phyloP scores from a whole-genome alignment of 2,888 invertebrate species.

The Allophyes oxyacanthae region DNA sequence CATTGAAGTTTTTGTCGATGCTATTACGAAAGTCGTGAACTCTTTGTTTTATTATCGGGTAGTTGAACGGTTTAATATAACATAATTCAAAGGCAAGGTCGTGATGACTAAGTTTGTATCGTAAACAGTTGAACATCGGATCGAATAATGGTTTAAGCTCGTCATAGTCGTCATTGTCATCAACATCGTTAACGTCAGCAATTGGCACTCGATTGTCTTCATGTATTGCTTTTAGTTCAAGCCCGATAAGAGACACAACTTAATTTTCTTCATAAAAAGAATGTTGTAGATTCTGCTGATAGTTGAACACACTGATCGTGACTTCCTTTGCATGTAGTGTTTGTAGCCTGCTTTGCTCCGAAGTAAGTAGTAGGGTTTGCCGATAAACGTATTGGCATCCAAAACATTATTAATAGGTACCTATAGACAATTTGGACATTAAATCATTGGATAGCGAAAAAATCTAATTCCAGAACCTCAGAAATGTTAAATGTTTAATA shows the following conservation, averaged over 20 bases:
- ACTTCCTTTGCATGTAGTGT: too few relatives aligned
- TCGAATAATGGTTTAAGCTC: slow-evolving; percentile 24
- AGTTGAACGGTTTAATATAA: slow-evolving; percentile 26
- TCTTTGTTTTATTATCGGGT: slow-evolving; percentile 48
- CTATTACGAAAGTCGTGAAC: slow-evolving; percentile 64
- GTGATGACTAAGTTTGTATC: slow-evolving; percentile 32
- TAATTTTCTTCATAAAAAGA: too few relatives aligned
- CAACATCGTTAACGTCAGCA: slow-evolving; percentile 22
- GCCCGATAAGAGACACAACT: not conserved
- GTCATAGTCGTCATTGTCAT: slow-evolving; percentile 43
- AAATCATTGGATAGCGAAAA: too few relatives aligned
- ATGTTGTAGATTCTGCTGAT: not conserved
- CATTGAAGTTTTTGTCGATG: slow-evolving; percentile 55
- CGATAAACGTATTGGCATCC: too few relatives aligned
- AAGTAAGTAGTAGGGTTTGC: too few relatives aligned
- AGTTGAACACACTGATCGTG: too few relatives aligned
- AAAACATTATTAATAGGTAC: too few relatives aligned
- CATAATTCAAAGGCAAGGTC: slow-evolving; percentile 31
- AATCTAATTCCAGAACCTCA: too few relatives aligned
- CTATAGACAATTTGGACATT: too few relatives aligned
- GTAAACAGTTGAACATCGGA: slow-evolving; percentile 18
- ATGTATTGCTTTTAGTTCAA: slow-evolving; percentile 23
- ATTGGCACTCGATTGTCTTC: slow-evolving; percentile 10
- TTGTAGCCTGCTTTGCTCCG: too few relatives aligned
- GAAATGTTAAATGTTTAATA: too few relatives aligned